A percentile compares a stretch with the other conserved stretches of the same genome.
Evolutionary conservation across 2,113 vertebrate species (phyloP).

Genomic region (Platycercus adscitus): DNA sequence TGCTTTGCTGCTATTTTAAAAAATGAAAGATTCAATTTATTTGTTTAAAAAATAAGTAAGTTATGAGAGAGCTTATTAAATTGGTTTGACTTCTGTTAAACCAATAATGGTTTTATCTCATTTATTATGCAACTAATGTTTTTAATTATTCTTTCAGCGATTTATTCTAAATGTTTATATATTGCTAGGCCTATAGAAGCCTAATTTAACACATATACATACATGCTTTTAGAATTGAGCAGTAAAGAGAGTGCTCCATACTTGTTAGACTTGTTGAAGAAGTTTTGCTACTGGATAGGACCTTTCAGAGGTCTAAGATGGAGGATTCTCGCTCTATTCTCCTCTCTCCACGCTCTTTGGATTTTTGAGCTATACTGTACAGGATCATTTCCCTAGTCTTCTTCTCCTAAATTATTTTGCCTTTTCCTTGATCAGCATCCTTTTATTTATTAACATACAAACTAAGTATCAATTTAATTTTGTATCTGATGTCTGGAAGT

Average conservation of each 20-base stretch:
- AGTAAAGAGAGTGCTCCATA: not conserved
- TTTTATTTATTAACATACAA: not conserved
- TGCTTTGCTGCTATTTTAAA: not conserved
- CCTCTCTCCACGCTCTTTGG: accelerated
- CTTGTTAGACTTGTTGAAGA: not conserved
- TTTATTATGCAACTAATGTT: not conserved
- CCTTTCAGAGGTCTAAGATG: not conserved
- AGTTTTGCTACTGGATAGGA: not conserved
- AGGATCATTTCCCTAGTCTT: not conserved
- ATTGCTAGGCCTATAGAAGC: not conserved
- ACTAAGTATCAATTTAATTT: not conserved
- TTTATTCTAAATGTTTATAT: not conserved
- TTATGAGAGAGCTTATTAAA: not conserved
- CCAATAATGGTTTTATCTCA: not conserved
- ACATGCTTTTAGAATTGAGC: not conserved
- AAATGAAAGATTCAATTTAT: not conserved
- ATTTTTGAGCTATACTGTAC: not conserved
- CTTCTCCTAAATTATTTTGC: not conserved
- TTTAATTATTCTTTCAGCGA: not conserved
- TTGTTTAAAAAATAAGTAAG: not conserved
- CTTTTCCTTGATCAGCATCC: not conserved
- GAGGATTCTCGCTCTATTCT: not conserved
- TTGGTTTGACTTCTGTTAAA: not conserved
- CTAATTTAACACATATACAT: not conserved
- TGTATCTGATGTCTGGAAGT: not conserved